Conservation (phyloP, 2,113 vertebrate species). For the Rallus limicola region DNA sequence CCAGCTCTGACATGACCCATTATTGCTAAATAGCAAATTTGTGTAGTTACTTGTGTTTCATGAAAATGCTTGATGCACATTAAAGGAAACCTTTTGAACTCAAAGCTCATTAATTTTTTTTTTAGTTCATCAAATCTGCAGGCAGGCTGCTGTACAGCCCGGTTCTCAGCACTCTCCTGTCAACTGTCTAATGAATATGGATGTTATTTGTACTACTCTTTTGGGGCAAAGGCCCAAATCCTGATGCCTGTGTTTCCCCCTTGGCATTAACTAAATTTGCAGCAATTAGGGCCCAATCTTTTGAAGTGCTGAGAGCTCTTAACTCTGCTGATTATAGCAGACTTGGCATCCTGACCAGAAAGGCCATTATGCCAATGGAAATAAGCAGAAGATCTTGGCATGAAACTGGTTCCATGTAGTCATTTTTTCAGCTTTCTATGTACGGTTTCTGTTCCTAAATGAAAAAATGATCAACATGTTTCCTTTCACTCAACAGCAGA, state of each 20-base stretch:
- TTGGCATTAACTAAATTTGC: conserved; percentile 45
- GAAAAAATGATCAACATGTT: neutral
- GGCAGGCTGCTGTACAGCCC: conserved; percentile 13
- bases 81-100: conserved; percentile 71
- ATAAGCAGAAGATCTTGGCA: neutral
- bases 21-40: conserved; percentile 62
- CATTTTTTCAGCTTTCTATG: neutral
- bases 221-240: conserved; percentile 34
- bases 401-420: neutral
- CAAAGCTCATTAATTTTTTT: conserved; percentile 54
- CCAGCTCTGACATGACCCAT: conserved; percentile 44
- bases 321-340: conserved; percentile 20
- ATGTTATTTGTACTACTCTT: conserved; percentile 57
- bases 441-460: neutral
- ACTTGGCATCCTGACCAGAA: conserved; percentile 24
- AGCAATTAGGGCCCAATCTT: conserved; percentile 40
- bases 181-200: conserved; percentile 63
- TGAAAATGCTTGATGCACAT: conserved; percentile 62
- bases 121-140: conserved; percentile 60
- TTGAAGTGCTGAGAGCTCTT: conserved; percentile 13
- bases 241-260: conserved; percentile 33
- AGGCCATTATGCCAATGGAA: conserved; percentile 13
- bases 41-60: conserved; percentile 54
- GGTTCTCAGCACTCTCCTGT: conserved; percentile 13
- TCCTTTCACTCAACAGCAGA: neutral